A percentile compares a stretch with the other conserved stretches of the same genome.
Evolutionary conservation across 2,113 vertebrate species (phyloP).

Genomic region (Lepus europaeus): DNA sequence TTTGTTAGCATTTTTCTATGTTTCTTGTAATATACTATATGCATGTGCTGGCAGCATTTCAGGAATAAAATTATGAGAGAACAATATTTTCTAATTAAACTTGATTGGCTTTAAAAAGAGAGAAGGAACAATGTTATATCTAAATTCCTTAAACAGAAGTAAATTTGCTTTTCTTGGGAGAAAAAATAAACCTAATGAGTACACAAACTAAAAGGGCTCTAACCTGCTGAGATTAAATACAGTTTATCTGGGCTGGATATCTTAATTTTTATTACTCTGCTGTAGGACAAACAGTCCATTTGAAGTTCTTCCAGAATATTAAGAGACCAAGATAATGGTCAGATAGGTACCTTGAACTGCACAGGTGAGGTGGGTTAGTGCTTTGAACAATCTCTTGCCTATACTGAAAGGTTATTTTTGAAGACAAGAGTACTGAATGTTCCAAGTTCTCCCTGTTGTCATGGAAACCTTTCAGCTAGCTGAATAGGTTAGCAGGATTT

Average conservation of each 20-base stretch:
- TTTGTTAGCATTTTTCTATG: neutral
- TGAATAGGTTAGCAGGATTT: constrained; percentile 82
- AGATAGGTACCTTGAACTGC: constrained; percentile 54
- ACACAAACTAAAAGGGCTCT: neutral
- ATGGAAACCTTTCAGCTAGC: constrained; percentile 81
- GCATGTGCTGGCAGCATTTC: neutral
- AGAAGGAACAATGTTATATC: neutral
- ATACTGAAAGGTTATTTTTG: constrained; percentile 80
- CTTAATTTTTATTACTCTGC: constrained; percentile 16
- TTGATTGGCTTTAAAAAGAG: constrained; percentile 63
- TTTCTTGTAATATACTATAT: constrained; percentile 23
- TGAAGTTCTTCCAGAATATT: constrained; percentile 11
- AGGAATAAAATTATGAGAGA: constrained; percentile 11
- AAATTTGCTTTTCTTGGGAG: constrained; percentile 28
- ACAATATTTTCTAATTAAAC: constrained; percentile 59
- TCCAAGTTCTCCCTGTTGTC: constrained; percentile 76
- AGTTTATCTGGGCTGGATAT: constrained; percentile 17
- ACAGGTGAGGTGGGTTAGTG: constrained; percentile 68
- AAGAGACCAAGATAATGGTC: constrained; percentile 5
- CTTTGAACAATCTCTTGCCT: constrained; percentile 77
- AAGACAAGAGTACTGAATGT: constrained; percentile 78
- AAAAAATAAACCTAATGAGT: neutral
- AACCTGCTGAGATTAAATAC: constrained; percentile 44
- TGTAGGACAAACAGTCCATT: constrained; percentile 41
- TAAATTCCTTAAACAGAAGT: constrained; percentile 13